phyloP scores from a whole-genome alignment of 2,113 vertebrate genomes.

The Melanerpes formicivorus region DNA sequence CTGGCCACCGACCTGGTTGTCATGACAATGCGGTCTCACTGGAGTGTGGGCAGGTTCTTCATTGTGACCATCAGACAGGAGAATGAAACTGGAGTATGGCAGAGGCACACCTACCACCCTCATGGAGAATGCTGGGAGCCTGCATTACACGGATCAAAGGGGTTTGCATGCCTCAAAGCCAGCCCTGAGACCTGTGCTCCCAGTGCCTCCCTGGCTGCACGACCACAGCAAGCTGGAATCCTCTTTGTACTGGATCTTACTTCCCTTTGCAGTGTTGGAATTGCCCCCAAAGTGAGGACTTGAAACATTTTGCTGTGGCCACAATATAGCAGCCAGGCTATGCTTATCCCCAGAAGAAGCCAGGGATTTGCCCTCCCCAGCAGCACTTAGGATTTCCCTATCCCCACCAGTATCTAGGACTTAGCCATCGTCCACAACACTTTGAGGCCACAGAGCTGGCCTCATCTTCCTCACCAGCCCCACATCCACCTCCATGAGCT shows the following conservation, averaged over 20 bases:
- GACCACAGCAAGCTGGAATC: not conserved
- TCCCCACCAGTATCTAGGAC: not conserved
- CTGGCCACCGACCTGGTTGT: rapidly evolving
- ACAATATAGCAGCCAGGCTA: not conserved
- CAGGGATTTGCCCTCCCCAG: too few species aligned
- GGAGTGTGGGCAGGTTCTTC: rapidly evolving
- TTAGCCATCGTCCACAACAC: rapidly evolving
- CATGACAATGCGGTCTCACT: rapidly evolving
- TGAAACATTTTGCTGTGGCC: not conserved
- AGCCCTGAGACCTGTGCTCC: not conserved
- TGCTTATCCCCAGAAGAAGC: rapidly evolving
- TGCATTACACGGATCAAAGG: rapidly evolving
- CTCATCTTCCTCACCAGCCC: rapidly evolving
- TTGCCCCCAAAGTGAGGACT: not conserved
- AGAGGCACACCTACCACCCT: rapidly evolving
- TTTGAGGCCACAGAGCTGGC: rapidly evolving
- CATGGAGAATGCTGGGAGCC: not conserved
- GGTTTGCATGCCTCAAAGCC: not conserved
- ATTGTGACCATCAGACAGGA: not conserved
- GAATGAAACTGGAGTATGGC: too few species aligned
- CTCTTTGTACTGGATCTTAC: not conserved
- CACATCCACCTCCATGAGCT: not conserved
- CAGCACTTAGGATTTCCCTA: too few species aligned
- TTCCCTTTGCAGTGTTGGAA: not conserved
- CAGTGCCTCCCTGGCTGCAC: rapidly evolving